Conservation (phyloP, 2,888 invertebrate genomes). For the Hirtodrosophila trivittata region DNA sequence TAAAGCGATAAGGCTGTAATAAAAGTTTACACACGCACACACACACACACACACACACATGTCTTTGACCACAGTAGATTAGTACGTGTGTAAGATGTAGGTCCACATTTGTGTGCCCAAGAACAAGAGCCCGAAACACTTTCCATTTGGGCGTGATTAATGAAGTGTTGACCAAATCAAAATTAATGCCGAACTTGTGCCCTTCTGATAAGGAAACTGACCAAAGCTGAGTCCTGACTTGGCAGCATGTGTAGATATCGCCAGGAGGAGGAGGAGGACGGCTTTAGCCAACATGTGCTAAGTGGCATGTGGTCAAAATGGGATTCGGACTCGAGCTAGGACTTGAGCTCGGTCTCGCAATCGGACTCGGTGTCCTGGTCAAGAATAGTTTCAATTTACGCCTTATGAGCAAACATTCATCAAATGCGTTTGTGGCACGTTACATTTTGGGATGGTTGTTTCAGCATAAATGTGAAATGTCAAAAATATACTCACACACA, state of each 20-base stretch:
- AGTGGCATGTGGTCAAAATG: slow-evolving; percentile 75
- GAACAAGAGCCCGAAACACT: slow-evolving; percentile 24
- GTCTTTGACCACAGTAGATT: slow-evolving; percentile 63
- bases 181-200: slow-evolving; percentile 71
- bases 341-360: slow-evolving; percentile 18
- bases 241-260: slow-evolving; percentile 45
- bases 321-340: slow-evolving; percentile 8
- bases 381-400: slow-evolving; percentile 78
- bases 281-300: slow-evolving; percentile 64
- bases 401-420: slow-evolving; percentile 75
- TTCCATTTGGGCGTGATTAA: slow-evolving; percentile 76
- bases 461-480: slow-evolving; percentile 66
- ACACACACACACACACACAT: slow-evolving; percentile 41
- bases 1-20: slow-evolving; percentile 65
- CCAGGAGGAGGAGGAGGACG: not conserved
- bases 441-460: slow-evolving; percentile 17
- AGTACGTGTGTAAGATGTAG: slow-evolving; percentile 31
- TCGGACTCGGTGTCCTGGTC: slow-evolving; percentile 39
- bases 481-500: slow-evolving; percentile 55
- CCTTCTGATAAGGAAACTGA: slow-evolving; percentile 55
- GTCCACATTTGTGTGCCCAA: too few relatives aligned
- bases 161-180: slow-evolving; percentile 82
- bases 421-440: slow-evolving; percentile 46
- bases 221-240: slow-evolving; percentile 31
- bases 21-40: slow-evolving; percentile 43